These are phyloP conservation scores for Gadopsis marmoratus DNA, from an alignment of 2,797 vertebrate species.

Conservation along the genomic window DNA sequence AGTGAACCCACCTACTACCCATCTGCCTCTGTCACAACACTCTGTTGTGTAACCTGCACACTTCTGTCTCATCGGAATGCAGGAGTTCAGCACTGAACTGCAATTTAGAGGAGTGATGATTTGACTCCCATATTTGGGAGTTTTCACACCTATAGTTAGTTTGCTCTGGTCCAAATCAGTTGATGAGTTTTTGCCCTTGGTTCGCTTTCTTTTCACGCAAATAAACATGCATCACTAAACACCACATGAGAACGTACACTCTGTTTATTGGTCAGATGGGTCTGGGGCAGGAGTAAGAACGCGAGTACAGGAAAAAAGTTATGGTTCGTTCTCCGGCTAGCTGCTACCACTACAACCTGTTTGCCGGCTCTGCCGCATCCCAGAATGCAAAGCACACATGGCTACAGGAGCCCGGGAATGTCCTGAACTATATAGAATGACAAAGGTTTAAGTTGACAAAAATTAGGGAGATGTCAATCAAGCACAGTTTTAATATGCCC, in stretches of 20 bases:
- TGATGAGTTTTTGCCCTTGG: no score
- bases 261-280: no score
- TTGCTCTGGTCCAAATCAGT: no score
- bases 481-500: background rate
- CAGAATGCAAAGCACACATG: background rate
- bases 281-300: no score
- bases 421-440: background rate
- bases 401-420: background rate
- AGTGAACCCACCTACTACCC: background rate
- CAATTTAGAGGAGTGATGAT: background rate
- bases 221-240: no score
- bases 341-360: no score
- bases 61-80: slow-evolving; percentile 3
- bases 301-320: no score
- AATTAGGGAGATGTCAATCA: background rate
- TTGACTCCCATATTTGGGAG: background rate
- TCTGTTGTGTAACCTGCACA: background rate
- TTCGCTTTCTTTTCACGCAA: no score
- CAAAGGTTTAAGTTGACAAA: background rate
- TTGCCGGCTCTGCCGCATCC: no score
- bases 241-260: no score
- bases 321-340: no score
- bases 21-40: background rate
- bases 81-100: slow-evolving; percentile 4
- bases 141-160: no score